Conservation (phyloP, 2,888 invertebrate genomes). For the Heliconius ethilla region DNA sequence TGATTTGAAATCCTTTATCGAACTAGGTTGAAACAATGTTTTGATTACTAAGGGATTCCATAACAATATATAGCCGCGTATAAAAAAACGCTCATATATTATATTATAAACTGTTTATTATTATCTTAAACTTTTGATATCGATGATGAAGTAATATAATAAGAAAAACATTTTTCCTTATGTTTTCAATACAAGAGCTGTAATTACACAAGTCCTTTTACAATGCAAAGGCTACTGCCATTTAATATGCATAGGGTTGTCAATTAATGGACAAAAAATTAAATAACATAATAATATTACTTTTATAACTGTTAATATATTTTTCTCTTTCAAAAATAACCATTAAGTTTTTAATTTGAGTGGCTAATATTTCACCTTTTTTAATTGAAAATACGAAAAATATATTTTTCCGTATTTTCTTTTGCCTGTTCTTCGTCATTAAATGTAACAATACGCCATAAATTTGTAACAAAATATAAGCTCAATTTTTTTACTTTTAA, state of each 20-base stretch:
- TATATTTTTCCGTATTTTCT: too few species aligned
- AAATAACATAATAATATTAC: too few species aligned
- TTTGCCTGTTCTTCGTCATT: too few species aligned
- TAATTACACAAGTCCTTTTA: slow-evolving; percentile 30
- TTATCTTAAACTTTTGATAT: not conserved
- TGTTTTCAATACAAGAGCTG: slow-evolving; percentile 13
- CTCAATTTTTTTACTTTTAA: too few species aligned
- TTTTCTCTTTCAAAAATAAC: not conserved
- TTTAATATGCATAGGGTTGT: slow-evolving; percentile 23
- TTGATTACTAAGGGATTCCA: too few species aligned
- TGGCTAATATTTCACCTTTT: too few species aligned
- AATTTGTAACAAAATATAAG: too few species aligned
- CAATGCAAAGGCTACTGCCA: slow-evolving; percentile 25
- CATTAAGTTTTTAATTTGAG: not conserved
- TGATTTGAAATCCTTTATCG: too few species aligned
- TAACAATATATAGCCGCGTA: too few species aligned
- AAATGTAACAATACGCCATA: too few species aligned
- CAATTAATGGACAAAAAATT: not conserved
- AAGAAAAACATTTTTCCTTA: not conserved
- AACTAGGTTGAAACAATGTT: not conserved
- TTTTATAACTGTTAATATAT: not conserved
- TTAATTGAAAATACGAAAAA: too few species aligned
- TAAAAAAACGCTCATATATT: too few species aligned
- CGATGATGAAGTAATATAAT: not conserved
- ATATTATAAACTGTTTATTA: not conserved